Evolutionary conservation across 2,888 invertebrate genomes (phyloP), one percentile per base, ranked within the genome.

Genomic region (Erebia epiphron): DNA sequence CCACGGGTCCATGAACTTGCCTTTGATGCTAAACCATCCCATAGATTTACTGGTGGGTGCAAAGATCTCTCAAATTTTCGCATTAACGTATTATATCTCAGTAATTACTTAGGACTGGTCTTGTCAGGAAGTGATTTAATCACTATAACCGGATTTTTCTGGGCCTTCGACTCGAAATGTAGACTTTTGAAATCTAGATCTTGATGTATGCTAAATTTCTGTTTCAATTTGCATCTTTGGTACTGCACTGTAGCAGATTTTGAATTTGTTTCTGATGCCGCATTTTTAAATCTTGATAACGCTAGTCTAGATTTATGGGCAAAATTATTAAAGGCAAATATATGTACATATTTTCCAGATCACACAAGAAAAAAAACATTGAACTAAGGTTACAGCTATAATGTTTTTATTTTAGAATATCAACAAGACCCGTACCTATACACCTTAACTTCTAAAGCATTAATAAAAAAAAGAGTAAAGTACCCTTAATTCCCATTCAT

Each of bases 1-100:
- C 87, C 87, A 87, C 84, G 81, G 85, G 81, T 87, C 83, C 87
- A 81, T 89, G 91, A 91, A 92, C 92, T 91, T 91, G 89, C 79
- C 78, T 75, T 73, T 77, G 75, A 76, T 77, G 71, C 73, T 72
- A 66, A 79, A 82, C 81, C 82, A 85, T 83, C 76, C 78, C 77
- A 78, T 82, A 80, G 86, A 86, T 88, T 86, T 85, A 81, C 79
- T 75, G 73, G 73, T 72, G 73, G 76, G 81, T 86, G 86, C 85
- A 84, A 83, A 78, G 85, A 67, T 66, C 74, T 41, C 56, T 46
- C 66, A 43, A 66, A 56, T 57, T 66, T 66, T 56, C 41, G 18
- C 18, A 56, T 18, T 16, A 43, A 62, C 11, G 61, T 11, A 43
- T 43, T 4, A 11, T 13, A 46, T 11, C 3, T 46, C 11, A 11